Percentiles rank a stretch among this genome's conserved stretches.
Evolutionary conservation across 2,113 vertebrate genomes (phyloP).

Genomic region (Notothenia rossii): DNA sequence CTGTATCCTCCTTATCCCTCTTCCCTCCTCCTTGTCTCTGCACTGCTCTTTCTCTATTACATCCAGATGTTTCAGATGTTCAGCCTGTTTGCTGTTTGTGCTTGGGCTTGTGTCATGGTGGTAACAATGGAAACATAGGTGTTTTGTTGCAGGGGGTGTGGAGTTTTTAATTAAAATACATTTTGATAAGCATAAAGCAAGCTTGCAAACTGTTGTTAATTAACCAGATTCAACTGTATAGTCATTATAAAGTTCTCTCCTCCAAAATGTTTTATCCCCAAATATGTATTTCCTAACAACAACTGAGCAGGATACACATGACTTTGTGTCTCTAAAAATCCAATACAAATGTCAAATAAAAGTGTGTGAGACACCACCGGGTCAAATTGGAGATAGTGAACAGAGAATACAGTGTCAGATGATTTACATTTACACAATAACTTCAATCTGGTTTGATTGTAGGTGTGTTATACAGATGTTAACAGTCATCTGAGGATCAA

Average conservation of each 20-base stretch:
- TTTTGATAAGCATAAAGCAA: constrained; percentile 24
- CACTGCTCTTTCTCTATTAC: constrained; percentile 69
- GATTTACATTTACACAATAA: constrained; percentile 20
- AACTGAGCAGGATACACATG: too few species aligned
- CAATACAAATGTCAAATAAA: constrained; percentile 32
- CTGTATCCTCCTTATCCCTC: constrained; percentile 24
- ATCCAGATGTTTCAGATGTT: constrained; percentile 81
- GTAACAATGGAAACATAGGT: constrained; percentile 70
- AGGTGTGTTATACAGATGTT: constrained; percentile 43
- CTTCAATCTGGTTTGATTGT: constrained; percentile 14
- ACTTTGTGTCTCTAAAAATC: constrained; percentile 7
- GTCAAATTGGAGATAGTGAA: constrained; percentile 6
- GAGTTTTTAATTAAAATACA: constrained; percentile 35
- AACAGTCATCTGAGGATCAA: constrained; percentile 31
- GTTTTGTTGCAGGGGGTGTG: constrained; percentile 22
- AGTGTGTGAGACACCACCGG: constrained; percentile 8
- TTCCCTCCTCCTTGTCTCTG: constrained; percentile 41
- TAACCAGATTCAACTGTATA: neutral
- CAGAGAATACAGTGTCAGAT: constrained; percentile 11
- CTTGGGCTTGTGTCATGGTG: constrained; percentile 68
- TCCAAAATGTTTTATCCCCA: neutral
- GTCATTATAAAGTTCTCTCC: neutral
- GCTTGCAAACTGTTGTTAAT: neutral
- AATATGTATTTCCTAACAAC: constrained; percentile 24
- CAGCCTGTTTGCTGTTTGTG: constrained; percentile 63